Percentiles rank a stretch among this genome's conserved stretches.
Evolutionary conservation across 2,113 vertebrate species (phyloP).

Genomic region (Peucedramus taeniatus): DNA sequence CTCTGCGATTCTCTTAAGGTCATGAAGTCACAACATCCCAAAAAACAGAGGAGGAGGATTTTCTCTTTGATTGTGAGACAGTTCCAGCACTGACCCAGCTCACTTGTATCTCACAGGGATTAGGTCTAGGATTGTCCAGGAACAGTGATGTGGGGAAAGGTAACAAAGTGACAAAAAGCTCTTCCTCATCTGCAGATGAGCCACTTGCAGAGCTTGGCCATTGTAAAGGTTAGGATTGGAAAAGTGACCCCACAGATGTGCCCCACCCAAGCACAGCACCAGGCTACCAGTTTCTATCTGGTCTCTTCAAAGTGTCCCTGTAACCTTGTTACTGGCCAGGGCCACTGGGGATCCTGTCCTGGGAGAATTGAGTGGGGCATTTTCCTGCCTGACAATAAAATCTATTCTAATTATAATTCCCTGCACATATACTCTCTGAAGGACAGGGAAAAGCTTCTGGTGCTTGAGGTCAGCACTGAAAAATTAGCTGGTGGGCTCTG

Average conservation of each 20-base stretch:
- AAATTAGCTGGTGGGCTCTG: neutral
- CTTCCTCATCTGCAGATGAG: neutral
- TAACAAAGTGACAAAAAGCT: neutral
- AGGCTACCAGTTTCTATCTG: neutral
- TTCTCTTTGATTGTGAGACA: neutral
- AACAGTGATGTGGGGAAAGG: neutral
- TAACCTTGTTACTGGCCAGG: neutral
- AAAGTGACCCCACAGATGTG: neutral
- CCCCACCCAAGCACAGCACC: neutral
- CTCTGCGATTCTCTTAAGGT: neutral
- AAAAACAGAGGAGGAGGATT: neutral
- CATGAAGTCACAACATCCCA: neutral
- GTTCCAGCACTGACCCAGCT: neutral
- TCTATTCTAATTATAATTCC: neutral
- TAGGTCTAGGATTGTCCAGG: neutral
- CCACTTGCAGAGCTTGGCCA: neutral
- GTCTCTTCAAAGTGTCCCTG: neutral
- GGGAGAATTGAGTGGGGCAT: neutral
- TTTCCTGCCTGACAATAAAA: neutral
- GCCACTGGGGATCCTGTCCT: neutral
- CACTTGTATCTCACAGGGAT: accelerated
- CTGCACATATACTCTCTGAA: neutral
- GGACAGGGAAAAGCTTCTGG: neutral
- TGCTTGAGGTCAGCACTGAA: neutral
- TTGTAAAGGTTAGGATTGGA: accelerated